Evolutionary conservation across 2,888 invertebrate species (phyloP), one percentile per base, ranked within the genome.

Genomic region (Reticulitermes lucifugus): DNA sequence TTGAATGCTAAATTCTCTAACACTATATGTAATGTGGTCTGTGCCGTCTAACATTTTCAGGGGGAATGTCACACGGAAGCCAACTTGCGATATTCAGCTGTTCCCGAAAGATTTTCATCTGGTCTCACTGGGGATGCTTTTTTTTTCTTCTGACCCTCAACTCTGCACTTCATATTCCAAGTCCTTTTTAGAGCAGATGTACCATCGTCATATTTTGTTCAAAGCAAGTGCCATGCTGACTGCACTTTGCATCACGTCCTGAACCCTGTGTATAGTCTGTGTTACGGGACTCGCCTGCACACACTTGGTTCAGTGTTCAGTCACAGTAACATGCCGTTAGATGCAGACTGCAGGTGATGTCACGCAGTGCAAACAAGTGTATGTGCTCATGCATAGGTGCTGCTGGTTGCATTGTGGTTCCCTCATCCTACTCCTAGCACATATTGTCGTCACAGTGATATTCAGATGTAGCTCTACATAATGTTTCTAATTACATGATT

Each of bases 81-180:
- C 86, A 85, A 86, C 83, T 10, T 73, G 41, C 12, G 41, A 41
- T 14, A 22, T n/a, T n/a, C 6, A n/a, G 25, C 65, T 65, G 25
- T 25, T 65, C n/a, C 14, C 65, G n/a, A 65, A 25, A 65, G 46
- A 46, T 46, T 46, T 12, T 46, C 10, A 12, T 12, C 10, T 46
- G 12, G 10, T 46, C 12, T 65, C 25, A 25, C 0, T 65, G 65
- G 25, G 65, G n/a, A 6, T 5, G n/a, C 29, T 59, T 55, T 22
- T 80, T 80, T 59, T 35, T 35, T 35, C 0, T 59, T 80, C 29
- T 29, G 0, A 80, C 55, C n/a, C n/a, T 25, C 65, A 7, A 65
- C 65, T 65, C 65, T 21, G 12, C 83, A 85, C 86, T 86, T 86
- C 86, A 85, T 85, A 84, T 83, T 86, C 83, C 86, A 86, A 86